phyloP scores from a whole-genome alignment of 1,140 invertebrate genomes.

The Sogatella furcifera region DNA sequence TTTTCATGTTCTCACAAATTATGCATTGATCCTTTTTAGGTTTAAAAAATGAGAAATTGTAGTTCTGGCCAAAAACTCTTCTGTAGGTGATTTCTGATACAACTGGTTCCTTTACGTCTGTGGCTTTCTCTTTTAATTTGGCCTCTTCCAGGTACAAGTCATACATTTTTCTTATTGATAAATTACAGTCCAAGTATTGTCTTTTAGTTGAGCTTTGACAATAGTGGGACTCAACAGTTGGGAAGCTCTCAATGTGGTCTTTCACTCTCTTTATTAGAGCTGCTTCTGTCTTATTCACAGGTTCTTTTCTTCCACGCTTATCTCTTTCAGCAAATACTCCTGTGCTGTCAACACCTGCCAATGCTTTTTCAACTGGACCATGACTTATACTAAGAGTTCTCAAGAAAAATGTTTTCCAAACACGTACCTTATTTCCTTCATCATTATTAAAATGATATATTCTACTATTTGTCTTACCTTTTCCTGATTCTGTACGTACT shows the following conservation, averaged over 20 bases:
- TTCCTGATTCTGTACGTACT: background rate
- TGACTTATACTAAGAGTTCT: background rate
- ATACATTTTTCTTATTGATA: background rate
- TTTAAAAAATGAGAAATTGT: background rate
- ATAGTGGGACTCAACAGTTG: background rate
- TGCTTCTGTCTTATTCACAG: background rate
- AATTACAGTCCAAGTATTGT: background rate
- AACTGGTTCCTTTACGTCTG: background rate
- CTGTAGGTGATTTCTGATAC: background rate
- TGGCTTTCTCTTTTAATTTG: background rate
- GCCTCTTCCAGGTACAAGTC: background rate
- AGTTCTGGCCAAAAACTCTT: background rate
- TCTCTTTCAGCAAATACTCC: background rate
- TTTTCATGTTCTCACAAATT: too few relatives aligned
- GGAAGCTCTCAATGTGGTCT: background rate
- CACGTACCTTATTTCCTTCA: background rate
- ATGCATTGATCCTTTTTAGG: background rate
- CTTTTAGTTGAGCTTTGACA: background rate
- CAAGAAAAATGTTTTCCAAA: background rate
- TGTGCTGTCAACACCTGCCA: background rate
- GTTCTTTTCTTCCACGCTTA: background rate
- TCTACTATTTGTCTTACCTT: background rate
- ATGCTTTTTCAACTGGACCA: background rate
- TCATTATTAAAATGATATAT: background rate
- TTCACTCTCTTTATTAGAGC: background rate